These are phyloP conservation scores for Lordiphosa fenestrarum DNA, from an alignment of 2,888 invertebrate genomes.

Conservation along the genomic window DNA sequence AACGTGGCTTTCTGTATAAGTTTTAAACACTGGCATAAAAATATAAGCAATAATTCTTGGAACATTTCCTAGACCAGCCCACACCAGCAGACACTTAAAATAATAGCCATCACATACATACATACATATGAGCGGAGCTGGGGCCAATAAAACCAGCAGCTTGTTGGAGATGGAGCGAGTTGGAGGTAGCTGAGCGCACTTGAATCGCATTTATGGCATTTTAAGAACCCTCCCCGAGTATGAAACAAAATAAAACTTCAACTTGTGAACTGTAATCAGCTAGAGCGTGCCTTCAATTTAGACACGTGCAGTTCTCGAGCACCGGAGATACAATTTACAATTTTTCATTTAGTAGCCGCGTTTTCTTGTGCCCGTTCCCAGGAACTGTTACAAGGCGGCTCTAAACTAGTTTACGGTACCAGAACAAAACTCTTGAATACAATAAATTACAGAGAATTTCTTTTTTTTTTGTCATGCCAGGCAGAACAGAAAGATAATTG, in stretches of 20 bases:
- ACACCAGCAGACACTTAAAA: conserved; percentile 24
- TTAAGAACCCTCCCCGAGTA: conserved; percentile 47
- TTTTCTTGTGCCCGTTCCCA: conserved; percentile 30
- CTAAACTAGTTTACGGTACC: conserved; percentile 57
- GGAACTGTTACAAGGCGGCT: conserved; percentile 45
- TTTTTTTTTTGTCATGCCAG: conserved; percentile 43
- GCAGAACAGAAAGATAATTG: conserved; percentile 28
- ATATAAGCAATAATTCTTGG: conserved; percentile 45
- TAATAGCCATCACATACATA: conserved; percentile 67
- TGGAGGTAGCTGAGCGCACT: conserved; percentile 28
- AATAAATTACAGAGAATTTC: conserved; percentile 35
- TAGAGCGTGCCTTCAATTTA: conserved; percentile 63
- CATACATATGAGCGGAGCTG: conserved; percentile 33
- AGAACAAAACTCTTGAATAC: conserved; percentile 11
- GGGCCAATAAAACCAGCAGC: conserved; percentile 51
- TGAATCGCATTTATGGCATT: conserved; percentile 60
- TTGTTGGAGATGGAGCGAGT: conserved; percentile 3
- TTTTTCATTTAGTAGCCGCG: conserved; percentile 47
- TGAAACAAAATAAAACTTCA: not conserved
- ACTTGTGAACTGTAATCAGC: conserved; percentile 10
- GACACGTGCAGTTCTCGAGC: conserved; percentile 57
- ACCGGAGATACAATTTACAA: conserved; percentile 41
- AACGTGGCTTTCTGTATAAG: conserved; percentile 40
- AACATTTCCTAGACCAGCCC: conserved; percentile 28
- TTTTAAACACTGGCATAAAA: conserved; percentile 16